These are phyloP conservation scores for Ranitomeya imitator DNA, from an alignment of 2,113 vertebrate genomes.

Conservation along the genomic window DNA sequence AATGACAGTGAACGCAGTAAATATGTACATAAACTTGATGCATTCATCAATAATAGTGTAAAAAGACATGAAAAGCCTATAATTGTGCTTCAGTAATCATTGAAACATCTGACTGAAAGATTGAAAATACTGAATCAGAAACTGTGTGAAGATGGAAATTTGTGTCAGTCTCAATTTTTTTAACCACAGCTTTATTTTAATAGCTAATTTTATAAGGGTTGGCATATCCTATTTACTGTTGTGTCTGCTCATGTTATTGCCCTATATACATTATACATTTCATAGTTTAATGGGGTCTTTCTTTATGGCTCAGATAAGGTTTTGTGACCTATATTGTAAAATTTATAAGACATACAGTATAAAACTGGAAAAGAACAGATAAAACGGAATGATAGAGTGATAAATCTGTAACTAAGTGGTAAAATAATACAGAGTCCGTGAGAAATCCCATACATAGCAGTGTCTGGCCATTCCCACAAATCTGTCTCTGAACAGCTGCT, in stretches of 20 bases:
- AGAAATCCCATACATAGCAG: slow-evolving; percentile 9
- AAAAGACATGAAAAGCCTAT: too few species aligned
- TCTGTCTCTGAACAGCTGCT: slow-evolving; percentile 39
- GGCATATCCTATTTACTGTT: not conserved
- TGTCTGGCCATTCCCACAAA: slow-evolving; percentile 39
- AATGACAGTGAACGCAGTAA: too few species aligned
- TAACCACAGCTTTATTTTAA: too few species aligned
- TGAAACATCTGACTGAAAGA: too few species aligned
- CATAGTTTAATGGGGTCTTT: not conserved
- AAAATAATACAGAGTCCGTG: not conserved
- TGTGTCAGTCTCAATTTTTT: too few species aligned
- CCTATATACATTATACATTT: not conserved
- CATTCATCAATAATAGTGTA: too few species aligned
- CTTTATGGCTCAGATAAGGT: not conserved
- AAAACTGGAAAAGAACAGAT: not conserved
- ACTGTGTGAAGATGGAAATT: too few species aligned
- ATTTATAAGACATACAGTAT: not conserved
- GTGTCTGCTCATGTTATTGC: not conserved
- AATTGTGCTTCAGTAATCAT: too few species aligned
- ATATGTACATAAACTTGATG: too few species aligned
- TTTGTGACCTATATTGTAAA: not conserved
- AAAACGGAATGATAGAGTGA: not conserved
- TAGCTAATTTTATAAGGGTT: not conserved
- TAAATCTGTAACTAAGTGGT: not conserved
- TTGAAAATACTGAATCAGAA: too few species aligned